phyloP scores from a whole-genome alignment of 2,113 vertebrate species.

The Oriolus oriolus region DNA sequence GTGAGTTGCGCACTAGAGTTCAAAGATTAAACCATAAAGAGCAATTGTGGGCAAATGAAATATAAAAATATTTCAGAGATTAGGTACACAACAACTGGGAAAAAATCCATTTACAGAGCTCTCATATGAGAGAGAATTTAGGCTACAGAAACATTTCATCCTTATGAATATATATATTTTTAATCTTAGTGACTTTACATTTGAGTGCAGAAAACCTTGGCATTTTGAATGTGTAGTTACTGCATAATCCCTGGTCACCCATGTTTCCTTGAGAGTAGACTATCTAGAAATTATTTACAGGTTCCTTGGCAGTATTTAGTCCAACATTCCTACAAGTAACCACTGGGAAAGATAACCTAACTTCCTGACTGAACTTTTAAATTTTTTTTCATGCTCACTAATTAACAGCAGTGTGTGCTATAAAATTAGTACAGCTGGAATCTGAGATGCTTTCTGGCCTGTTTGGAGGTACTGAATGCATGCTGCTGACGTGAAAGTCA shows the following conservation, averaged over 20 bases:
- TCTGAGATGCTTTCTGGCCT: neutral
- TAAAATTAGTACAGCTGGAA: neutral
- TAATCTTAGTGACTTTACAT: neutral
- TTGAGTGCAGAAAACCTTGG: neutral
- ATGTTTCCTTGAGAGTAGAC: neutral
- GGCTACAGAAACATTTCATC: neutral
- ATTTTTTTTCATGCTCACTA: conserved; percentile 2
- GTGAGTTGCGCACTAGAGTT: conserved; percentile 15
- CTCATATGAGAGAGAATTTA: neutral
- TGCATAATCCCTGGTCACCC: neutral
- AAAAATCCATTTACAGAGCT: conserved; percentile 5
- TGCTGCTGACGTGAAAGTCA: neutral
- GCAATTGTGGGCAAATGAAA: conserved; percentile 22
- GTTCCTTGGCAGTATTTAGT: neutral
- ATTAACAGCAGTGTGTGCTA: neutral
- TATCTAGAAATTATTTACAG: conserved; percentile 46
- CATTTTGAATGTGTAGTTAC: neutral
- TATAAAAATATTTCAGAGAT: neutral
- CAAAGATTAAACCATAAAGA: conserved; percentile 41
- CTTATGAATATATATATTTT: neutral
- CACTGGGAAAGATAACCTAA: neutral
- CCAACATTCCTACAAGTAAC: neutral
- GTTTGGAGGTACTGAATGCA: neutral
- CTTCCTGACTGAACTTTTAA: neutral
- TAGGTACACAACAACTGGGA: neutral